These are phyloP conservation scores for Mallateleia sp. DNA, from an alignment of 2,888 invertebrate genomes.

Conservation along the genomic window DNA sequence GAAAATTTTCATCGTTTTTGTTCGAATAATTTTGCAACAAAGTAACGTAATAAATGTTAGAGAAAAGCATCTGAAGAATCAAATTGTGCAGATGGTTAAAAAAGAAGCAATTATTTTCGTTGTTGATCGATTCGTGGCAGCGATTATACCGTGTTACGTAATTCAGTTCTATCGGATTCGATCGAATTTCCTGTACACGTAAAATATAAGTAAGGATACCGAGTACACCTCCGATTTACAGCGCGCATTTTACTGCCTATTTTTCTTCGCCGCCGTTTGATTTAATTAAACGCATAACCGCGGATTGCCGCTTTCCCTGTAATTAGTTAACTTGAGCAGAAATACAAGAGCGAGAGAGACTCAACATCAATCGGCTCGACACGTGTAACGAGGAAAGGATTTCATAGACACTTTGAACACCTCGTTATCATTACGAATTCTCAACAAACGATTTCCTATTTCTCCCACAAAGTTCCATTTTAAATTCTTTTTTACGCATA, in stretches of 20 bases:
- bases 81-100: background rate
- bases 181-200: constrained; percentile 67
- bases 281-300: constrained; percentile 83
- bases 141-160: constrained; percentile 40
- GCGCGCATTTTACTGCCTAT: constrained; percentile 58
- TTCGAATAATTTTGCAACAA: background rate
- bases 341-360: constrained; percentile 43
- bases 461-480: too few relatives aligned
- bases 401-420: constrained; percentile 43
- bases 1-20: background rate
- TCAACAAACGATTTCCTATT: too few relatives aligned
- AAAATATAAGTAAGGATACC: constrained; percentile 47
- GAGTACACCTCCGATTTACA: constrained; percentile 44
- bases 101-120: constrained; percentile 49
- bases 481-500: too few relatives aligned
- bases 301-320: constrained; percentile 83
- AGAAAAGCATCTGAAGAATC: constrained; percentile 7
- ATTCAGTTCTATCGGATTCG: constrained; percentile 40
- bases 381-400: constrained; percentile 45
- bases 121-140: constrained; percentile 45
- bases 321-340: constrained; percentile 81
- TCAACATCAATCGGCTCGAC: constrained; percentile 31
- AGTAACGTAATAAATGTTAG: background rate
- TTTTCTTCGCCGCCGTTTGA: constrained; percentile 74
- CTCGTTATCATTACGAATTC: constrained; percentile 29